Evolutionary conservation across 2,797 vertebrate species (phyloP).

Genomic region (Onychomys arenicola): DNA sequence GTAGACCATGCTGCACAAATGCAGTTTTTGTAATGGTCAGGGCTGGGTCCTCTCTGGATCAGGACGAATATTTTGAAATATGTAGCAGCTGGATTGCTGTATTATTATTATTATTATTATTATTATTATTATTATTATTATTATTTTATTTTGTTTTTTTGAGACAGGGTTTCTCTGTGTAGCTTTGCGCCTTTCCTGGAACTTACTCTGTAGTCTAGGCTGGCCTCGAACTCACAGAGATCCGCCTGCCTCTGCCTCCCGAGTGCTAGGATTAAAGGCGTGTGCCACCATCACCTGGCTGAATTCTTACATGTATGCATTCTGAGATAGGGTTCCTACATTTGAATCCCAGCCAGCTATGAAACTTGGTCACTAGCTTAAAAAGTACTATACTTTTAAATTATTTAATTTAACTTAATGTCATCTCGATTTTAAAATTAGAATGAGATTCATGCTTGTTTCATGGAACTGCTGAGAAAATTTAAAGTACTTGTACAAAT

Average conservation of each 20-base stretch:
- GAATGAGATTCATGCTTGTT: background rate
- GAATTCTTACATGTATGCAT: background rate
- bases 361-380: background rate
- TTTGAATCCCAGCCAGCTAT: background rate
- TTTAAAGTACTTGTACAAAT: background rate
- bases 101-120: no score
- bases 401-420: background rate
- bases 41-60: background rate
- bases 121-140: no score
- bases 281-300: no score
- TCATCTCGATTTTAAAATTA: slow-evolving; percentile 2
- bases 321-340: background rate
- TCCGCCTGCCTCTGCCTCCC: no score
- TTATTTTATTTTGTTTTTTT: no score
- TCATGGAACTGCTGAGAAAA: background rate
- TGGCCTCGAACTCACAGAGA: no score
- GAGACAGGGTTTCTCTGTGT: no score
- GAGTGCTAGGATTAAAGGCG: no score
- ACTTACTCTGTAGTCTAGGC: no score
- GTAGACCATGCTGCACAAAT: background rate
- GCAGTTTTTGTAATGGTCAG: background rate
- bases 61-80: background rate
- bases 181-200: no score
- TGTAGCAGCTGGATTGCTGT: background rate
- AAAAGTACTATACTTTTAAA: background rate